Evolutionary conservation across 2,113 vertebrate species (phyloP).

Genomic region (Carassius gibelio): DNA sequence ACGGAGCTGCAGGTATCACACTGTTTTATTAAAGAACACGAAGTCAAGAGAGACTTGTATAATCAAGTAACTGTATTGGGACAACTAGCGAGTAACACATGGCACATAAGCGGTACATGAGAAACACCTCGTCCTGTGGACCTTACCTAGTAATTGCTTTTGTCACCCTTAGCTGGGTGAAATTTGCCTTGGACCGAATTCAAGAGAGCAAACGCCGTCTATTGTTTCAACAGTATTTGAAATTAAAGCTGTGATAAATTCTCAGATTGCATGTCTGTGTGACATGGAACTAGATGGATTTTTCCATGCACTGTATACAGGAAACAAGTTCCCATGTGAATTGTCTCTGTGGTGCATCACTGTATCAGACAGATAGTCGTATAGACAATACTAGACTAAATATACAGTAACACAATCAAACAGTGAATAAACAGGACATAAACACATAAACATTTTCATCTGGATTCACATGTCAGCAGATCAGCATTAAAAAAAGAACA

Average conservation of each 20-base stretch:
- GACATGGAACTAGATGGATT: not conserved
- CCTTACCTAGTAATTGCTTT: constrained; percentile 18
- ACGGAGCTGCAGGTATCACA: not conserved
- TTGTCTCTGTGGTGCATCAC: not conserved
- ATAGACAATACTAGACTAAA: not conserved
- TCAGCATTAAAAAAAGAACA: not conserved
- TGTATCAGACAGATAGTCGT: not conserved
- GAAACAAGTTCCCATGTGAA: not conserved
- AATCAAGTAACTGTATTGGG: not conserved
- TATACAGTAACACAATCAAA: constrained; percentile 17
- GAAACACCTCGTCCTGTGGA: not conserved
- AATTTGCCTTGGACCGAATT: not conserved
- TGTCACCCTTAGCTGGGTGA: constrained; percentile 9
- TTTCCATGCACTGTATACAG: not conserved
- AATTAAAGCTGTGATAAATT: not conserved
- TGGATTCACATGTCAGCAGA: not conserved
- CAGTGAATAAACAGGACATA: constrained; percentile 6
- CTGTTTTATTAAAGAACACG: not conserved
- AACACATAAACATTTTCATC: not conserved
- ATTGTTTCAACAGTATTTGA: constrained; percentile 3
- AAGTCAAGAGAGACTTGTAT: not conserved
- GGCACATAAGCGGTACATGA: not conserved
- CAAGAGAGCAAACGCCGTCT: not conserved
- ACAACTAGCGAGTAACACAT: not conserved
- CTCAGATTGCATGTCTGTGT: not conserved